These are phyloP conservation scores for Odobenus rosmarus DNA, from an alignment of 2,113 vertebrate genomes.

Conservation along the genomic window DNA sequence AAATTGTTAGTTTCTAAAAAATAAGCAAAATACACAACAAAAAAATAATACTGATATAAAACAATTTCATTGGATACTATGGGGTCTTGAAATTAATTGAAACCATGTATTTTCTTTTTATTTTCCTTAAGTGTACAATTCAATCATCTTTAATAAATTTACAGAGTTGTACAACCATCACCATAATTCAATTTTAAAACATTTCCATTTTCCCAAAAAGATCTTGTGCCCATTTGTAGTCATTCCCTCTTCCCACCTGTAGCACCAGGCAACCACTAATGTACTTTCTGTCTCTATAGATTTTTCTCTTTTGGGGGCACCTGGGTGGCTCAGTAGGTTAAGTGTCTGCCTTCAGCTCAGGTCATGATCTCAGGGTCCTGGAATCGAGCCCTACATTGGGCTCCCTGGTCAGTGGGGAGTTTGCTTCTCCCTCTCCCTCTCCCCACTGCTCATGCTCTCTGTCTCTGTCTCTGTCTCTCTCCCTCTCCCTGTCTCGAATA, in stretches of 20 bases:
- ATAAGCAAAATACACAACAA: conserved; percentile 41
- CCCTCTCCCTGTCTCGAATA: background rate
- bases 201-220: conserved; percentile 21
- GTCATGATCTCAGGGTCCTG: background rate
- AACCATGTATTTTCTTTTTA: background rate
- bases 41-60: conserved; percentile 8
- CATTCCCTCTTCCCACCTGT: background rate
- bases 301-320: conserved; percentile 11
- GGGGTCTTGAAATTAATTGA: conserved; percentile 15
- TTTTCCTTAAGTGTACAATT: background rate
- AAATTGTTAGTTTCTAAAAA: conserved; percentile 53
- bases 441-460: no score
- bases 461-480: background rate
- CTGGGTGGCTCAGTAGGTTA: no score
- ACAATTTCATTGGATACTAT: background rate
- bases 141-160: conserved; percentile 53
- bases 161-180: background rate
- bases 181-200: conserved; percentile 49
- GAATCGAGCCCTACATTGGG: background rate
- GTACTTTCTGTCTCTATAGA: background rate
- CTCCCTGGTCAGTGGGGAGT: background rate
- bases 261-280: background rate
- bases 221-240: background rate
- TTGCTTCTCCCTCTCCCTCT: background rate
- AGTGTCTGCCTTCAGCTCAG: background rate